Conservation (phyloP, 2,113 vertebrate genomes). For the Meriones unguiculatus region DNA sequence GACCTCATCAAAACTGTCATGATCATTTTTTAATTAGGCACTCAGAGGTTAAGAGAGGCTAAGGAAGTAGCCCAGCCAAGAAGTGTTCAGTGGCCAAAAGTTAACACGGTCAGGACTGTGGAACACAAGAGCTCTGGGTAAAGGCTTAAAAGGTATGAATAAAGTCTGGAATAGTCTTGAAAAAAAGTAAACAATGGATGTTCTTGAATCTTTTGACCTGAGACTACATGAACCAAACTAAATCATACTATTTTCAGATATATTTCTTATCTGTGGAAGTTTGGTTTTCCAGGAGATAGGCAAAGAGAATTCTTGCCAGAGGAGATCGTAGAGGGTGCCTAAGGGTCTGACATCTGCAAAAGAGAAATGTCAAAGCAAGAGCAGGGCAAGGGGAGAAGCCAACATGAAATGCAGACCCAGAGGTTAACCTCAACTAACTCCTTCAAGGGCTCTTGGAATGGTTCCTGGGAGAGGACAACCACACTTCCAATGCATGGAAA, state of each 20-base stretch:
- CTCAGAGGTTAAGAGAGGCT: neutral
- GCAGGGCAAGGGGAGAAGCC: neutral
- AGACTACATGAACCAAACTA: neutral
- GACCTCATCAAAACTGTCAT: neutral
- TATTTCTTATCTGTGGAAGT: neutral
- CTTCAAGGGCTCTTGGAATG: neutral
- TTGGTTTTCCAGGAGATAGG: neutral
- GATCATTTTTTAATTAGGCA: neutral
- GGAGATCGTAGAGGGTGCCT: neutral
- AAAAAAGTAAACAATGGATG: neutral
- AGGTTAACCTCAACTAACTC: neutral
- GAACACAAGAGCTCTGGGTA: neutral
- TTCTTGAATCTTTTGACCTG: neutral
- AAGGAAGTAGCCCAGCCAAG: neutral
- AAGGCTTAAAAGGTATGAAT: neutral
- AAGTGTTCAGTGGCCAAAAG: neutral
- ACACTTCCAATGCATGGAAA: neutral
- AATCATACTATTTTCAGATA: conserved; percentile 4
- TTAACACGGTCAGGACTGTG: neutral
- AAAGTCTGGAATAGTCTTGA: neutral
- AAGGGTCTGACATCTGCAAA: neutral
- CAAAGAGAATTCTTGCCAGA: neutral
- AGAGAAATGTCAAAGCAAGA: neutral
- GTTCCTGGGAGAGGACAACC: neutral
- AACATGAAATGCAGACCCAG: neutral